A percentile compares a stretch with the other conserved stretches of the same genome.
Evolutionary conservation across 1,140 invertebrate species (phyloP).

Genomic region (Lordiphosa clarofinis): DNA sequence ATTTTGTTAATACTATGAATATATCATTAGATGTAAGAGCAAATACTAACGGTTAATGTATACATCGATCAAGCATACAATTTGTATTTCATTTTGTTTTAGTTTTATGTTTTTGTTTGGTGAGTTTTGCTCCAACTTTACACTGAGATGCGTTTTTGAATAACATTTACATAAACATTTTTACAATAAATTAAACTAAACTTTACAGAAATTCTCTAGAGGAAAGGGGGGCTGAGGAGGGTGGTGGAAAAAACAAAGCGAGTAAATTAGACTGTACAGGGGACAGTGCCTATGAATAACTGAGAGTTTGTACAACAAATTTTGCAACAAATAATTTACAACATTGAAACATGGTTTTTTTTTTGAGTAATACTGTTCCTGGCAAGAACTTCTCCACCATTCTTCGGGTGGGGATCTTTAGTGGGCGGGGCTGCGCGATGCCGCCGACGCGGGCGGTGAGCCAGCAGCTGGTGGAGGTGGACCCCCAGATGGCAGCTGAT

Average conservation of each 20-base stretch:
- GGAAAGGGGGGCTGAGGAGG: background rate
- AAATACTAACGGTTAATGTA: slow-evolving; percentile 55
- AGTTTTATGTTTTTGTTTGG: slow-evolving; percentile 21
- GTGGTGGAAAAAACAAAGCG: slow-evolving; percentile 12
- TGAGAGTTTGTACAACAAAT: slow-evolving; percentile 61
- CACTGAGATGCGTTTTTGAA: slow-evolving; percentile 76
- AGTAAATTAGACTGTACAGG: slow-evolving; percentile 59
- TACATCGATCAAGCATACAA: slow-evolving; percentile 46
- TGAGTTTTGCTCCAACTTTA: slow-evolving; percentile 60
- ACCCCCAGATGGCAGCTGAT: slow-evolving; percentile 63
- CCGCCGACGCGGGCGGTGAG: slow-evolving; percentile 38
- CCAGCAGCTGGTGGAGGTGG: slow-evolving; percentile 35
- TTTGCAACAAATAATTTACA: slow-evolving; percentile 73
- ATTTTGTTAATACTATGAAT: slow-evolving; percentile 66
- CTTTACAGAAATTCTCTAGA: slow-evolving; percentile 49
- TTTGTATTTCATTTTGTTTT: slow-evolving; percentile 17
- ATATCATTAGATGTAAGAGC: slow-evolving; percentile 54
- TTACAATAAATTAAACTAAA: slow-evolving; percentile 65
- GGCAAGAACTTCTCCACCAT: slow-evolving; percentile 37
- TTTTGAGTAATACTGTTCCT: slow-evolving; percentile 64
- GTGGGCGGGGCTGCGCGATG: slow-evolving; percentile 71
- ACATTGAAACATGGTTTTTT: slow-evolving; percentile 48
- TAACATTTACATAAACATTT: slow-evolving; percentile 62
- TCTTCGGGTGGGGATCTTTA: slow-evolving; percentile 22
- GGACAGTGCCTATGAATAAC: slow-evolving; percentile 19